Base-by-base conservation (phyloP, 2,113 vertebrate species). In the Thalassoma bifasciatum region DNA sequence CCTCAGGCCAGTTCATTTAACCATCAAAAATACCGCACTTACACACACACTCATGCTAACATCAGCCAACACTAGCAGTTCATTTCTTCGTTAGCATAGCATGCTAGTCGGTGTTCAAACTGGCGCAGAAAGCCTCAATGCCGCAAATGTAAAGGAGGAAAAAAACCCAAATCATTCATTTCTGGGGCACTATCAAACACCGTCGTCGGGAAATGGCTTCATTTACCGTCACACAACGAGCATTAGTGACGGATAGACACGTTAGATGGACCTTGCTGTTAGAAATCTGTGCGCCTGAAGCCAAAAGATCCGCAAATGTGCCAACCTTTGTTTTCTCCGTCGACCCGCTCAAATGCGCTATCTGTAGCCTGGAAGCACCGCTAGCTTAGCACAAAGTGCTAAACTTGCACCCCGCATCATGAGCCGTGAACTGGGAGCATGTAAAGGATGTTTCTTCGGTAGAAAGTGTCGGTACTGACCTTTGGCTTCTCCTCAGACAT, bases 401-500 rank as follows among this genome's bases (percentile, higher is more conserved):
- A 83, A 68, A 63, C 64, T 46, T 52, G 3, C 21, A 21, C 5
- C 17, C 0, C 19, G 37, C 67, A 42, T 14, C 30, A 2, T 9
- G 2, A 7, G 34, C 44, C 4, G 14, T 1, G 8, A 10, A 50
- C 2, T 3, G 8, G 0, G 10, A 37, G 36, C 13, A 38, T 1
- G 12, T 5, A 5, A 19, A 4, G 21, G 1, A 2, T 1, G n/a
- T 6, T 14, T 2, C 9, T 10, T 17, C 7, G 10, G 7, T 19
- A 2, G 5, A 17, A 36, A 23, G 17, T 24, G 5, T 0, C 37
- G 1, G 34, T 8, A 79, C 93, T 89, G 82, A 97, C 96, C 95
- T 96, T 97, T 66, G 96, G 94, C 90, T 96, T 96, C 74, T 96
- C 96, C 77, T 97, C 96, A 30, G 96, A 96, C 96, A 96, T 97